Evolutionary conservation across 2,113 vertebrate species (phyloP).

Genomic region (Felis catus): F.catus_Fca126_mat1.0 CM031425.1:23296001-23296500

Average conservation of each 20-base stretch:
- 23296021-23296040: no score
- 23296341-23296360: background rate
- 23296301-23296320: background rate
- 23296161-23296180: background rate
- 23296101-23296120: background rate
- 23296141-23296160: background rate
- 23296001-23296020: no score
- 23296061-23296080: background rate
- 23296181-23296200: background rate
- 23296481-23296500: constrained; percentile 34
- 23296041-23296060: no score
- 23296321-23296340: background rate
- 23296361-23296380: background rate
- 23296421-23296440: background rate
- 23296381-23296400: background rate
- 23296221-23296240: background rate
- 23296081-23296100: background rate
- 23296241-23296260: background rate
- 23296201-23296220: background rate
- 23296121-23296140: background rate
- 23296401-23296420: background rate
- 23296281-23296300: background rate
- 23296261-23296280: background rate
- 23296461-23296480: background rate
- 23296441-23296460: fast-evolving